A percentile compares a stretch with the other conserved stretches of the same genome.
Evolutionary conservation across 2,797 vertebrate genomes (phyloP).

Genomic region (Lepus oiostolus): DNA sequence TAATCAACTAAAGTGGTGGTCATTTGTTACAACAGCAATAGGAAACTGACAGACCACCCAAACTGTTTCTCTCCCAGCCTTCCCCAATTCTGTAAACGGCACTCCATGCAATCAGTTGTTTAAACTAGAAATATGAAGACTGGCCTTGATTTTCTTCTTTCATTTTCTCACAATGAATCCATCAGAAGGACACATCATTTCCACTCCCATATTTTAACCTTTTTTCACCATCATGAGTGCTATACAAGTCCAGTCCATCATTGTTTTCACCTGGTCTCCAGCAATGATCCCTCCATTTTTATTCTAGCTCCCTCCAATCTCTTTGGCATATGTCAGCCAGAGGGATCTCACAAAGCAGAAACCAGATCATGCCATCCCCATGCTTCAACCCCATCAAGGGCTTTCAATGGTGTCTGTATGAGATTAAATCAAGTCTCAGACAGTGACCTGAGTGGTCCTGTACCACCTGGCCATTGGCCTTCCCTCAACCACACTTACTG

Average conservation of each 20-base stretch:
- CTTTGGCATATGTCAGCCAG: background rate
- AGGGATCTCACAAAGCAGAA: constrained; percentile 2
- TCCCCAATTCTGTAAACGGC: background rate
- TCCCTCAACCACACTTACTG: background rate
- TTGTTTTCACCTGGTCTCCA: background rate
- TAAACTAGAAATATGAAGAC: background rate
- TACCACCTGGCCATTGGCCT: background rate
- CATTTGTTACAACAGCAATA: background rate
- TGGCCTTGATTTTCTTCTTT: background rate
- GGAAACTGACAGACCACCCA: background rate
- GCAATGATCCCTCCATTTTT: background rate
- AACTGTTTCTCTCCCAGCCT: background rate
- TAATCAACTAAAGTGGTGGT: background rate
- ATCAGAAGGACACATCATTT: background rate
- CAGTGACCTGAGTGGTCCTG: background rate
- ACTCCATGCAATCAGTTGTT: background rate
- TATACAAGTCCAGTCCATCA: background rate
- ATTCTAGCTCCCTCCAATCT: background rate
- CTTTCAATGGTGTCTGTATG: background rate
- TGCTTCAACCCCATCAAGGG: background rate
- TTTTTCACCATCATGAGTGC: background rate
- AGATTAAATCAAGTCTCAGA: background rate
- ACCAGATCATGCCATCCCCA: background rate
- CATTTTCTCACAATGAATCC: background rate
- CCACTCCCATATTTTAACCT: background rate